Base-by-base conservation (phyloP, 2,797 vertebrate species). In the Luscinia megarhynchos region DNA sequence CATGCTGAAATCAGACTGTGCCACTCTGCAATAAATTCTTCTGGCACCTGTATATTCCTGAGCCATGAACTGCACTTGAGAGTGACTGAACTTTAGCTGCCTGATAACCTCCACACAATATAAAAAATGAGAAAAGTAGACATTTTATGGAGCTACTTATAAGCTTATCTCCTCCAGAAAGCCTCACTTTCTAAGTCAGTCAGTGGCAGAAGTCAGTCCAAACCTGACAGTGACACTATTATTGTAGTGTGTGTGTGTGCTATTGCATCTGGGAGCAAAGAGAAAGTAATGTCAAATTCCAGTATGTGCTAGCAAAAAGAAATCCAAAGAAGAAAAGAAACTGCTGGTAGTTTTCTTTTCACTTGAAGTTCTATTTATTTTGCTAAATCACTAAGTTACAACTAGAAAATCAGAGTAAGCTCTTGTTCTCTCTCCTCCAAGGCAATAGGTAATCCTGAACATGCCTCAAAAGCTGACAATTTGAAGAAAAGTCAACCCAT, bases 171-270 rank as follows among this genome's bases (percentile, higher is more conserved):
- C 75, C 34, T 27, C 46, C 26, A 62, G 63, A 87, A 96, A 32
- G 34, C 75, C 92, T 94, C 55, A 45, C 68, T 95, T 97, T 93
- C 90, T 72, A 53, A 95, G 77, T 90, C 83, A 96, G 87, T 83
- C 78, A 87, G 80, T 41, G 85, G 73, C 81, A 94, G 62, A 92
- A 96, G 96, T 89, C 84, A 96, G 53, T 95, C 58, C 66, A 93
- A 90, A 84, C 57, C 62, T 94, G 89, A 53, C 87, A 89, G 59
- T 70, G 75, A 95, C 78, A 90, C 45, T 81, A 80, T 88, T 95
- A 41, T 93, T 24, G 12, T 19, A 48, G 79, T 90, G 95, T 87
- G 41, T 43, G 70, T 76, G 64, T 84, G 79, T 4, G 8, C 68
- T 81, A 90, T 84, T 77, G n/a, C 77, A 62, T 87, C 83, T 92